Evolutionary conservation across 2,113 vertebrate species (phyloP), one percentile per base, ranked within the genome.

Genomic region (Eira barbara): DNA sequence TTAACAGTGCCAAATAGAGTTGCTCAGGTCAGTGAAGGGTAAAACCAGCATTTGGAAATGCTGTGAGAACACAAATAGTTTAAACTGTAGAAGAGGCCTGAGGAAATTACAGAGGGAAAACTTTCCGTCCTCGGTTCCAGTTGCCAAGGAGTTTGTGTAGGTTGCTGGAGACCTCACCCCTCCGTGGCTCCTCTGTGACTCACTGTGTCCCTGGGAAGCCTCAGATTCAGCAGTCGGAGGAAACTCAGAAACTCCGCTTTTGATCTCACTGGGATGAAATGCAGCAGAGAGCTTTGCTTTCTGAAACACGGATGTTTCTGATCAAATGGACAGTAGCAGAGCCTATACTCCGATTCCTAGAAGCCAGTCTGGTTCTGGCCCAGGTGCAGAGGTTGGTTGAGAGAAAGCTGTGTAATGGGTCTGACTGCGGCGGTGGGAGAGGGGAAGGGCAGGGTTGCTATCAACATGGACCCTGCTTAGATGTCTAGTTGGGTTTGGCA

Each of bases 51-150:
- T 88, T 89, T 92, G 89, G 96, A 94, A 97, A 84, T 45, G 42
- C 92, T 94, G 59, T 79, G 97, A 63, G 67, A 82, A 94, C 69
- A 47, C 92, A 84, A 63, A 89, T 71, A 93, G 57, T 91, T 93
- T 82, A 61, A 97, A 95, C 74, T 59, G 74, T 88, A 45, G 89
- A 96, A 92, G 87, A 95, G 52, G 85, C 89, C 88, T 34, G 74
- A 96, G 96, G 97, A 96, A 97, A 98, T 95, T 69, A 89, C 94
- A 95, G 95, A 94, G 87, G 96, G 90, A 97, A 97, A 97, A 96
- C 85, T 96, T 97, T 94, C 96, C 71, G 0, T 57, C 83, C 87
- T 65, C 83, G 31, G 47, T 87, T 96, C 89, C 94, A 89, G 96
- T 95, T 96, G 94, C 94, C 95, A 95, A 89, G 98, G 97, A 97